Conservation (phyloP, 2,797 vertebrate species). For the Crenuchus spilurus region DNA sequence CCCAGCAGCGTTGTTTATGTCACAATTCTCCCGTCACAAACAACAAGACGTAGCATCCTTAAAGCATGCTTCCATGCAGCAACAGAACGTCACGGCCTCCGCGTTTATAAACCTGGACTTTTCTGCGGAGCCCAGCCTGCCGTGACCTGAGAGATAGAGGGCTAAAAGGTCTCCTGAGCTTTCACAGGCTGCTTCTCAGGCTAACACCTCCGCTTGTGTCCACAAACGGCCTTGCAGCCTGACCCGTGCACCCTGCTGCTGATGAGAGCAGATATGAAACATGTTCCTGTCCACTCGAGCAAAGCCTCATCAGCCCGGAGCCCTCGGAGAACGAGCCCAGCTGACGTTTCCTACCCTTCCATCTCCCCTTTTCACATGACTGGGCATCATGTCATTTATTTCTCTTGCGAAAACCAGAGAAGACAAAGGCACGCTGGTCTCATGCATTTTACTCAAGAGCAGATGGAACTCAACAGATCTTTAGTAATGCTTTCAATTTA, state of each 20-base stretch:
- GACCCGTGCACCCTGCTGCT: slow-evolving; percentile 16
- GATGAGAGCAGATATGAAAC: slow-evolving; percentile 39
- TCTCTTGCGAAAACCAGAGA: neutral
- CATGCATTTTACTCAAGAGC: slow-evolving; percentile 1
- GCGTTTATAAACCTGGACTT: neutral
- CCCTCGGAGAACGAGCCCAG: slow-evolving; percentile 15
- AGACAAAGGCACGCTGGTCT: slow-evolving; percentile 6
- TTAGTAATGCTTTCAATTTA: neutral
- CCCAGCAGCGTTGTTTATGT: neutral
- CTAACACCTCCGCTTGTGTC: slow-evolving; percentile 16
- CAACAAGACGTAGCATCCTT: slow-evolving; percentile 4
- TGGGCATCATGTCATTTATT: neutral
- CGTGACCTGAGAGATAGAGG: neutral
- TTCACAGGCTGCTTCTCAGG: slow-evolving; percentile 15
- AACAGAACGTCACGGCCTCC: neutral
- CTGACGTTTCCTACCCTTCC: slow-evolving; percentile 1
- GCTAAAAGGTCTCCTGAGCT: slow-evolving; percentile 14
- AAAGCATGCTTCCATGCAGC: neutral
- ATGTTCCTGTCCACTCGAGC: slow-evolving; percentile 24
- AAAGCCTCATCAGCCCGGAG: slow-evolving; percentile 1
- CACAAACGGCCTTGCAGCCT: neutral
- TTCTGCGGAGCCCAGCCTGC: neutral
- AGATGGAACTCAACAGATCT: neutral
- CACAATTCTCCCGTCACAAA: slow-evolving; percentile 1
- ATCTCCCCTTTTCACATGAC: neutral